Evolutionary conservation across 1,140 invertebrate genomes (phyloP).

Genomic region (Chrysomallon squamiferum): DNA sequence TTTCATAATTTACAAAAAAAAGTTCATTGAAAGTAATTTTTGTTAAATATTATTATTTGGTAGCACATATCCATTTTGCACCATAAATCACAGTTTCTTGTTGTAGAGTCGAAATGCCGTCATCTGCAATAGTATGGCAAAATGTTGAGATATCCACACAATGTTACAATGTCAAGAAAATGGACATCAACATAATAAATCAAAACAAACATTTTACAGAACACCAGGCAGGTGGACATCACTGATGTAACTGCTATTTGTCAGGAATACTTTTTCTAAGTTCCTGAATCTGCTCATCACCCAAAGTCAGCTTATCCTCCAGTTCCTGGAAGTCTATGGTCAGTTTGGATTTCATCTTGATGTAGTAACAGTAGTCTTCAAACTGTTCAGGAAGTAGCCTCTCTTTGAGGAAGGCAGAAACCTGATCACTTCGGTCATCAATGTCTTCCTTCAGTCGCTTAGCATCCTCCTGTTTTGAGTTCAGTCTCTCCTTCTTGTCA

Average conservation of each 20-base stretch:
- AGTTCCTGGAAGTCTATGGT: constrained; percentile 85
- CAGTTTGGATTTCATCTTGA: constrained; percentile 90
- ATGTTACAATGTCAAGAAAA: too few species aligned
- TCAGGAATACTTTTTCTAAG: constrained; percentile 55
- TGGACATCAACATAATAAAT: too few species aligned
- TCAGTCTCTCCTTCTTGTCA: constrained; percentile 79
- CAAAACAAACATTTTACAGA: too few species aligned
- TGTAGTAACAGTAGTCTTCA: constrained; percentile 86
- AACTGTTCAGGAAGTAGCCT: constrained; percentile 79
- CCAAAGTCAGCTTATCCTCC: constrained; percentile 85
- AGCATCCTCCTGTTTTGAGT: constrained; percentile 83
- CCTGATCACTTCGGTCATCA: constrained; percentile 78
- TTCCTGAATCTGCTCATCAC: constrained; percentile 79
- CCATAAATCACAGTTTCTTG: too few species aligned
- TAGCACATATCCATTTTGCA: too few species aligned
- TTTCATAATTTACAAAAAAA: too few species aligned
- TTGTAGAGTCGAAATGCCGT: too few species aligned
- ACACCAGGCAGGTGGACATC: too few species aligned
- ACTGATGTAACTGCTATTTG: not conserved
- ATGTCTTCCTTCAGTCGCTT: constrained; percentile 84
- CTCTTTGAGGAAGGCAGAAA: constrained; percentile 77
- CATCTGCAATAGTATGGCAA: too few species aligned
- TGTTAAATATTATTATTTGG: too few species aligned
- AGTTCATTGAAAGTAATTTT: too few species aligned
- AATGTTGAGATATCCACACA: too few species aligned